phyloP scores from a whole-genome alignment of 2,888 invertebrate genomes.

The Pycnomerus fuliginosus region DNA sequence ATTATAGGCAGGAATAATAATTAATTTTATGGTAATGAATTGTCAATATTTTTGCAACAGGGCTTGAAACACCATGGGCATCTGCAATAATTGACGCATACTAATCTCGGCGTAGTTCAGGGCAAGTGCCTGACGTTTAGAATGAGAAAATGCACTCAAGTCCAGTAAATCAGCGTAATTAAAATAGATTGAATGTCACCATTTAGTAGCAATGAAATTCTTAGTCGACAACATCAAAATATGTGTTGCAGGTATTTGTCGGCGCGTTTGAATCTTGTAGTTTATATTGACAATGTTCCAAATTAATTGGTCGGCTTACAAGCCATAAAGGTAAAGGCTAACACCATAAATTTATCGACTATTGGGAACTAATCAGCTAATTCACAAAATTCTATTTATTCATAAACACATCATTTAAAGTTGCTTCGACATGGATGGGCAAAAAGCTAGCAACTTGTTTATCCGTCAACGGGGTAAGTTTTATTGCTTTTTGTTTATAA shows the following conservation, averaged over 20 bases:
- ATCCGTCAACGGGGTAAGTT: not conserved
- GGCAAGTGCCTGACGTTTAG: too few species aligned
- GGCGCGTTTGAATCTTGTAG: slow-evolving; percentile 29
- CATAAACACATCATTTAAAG: slow-evolving; percentile 24
- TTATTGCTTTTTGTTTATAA: slow-evolving; percentile 5
- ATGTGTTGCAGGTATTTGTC: slow-evolving; percentile 28
- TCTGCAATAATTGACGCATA: too few species aligned
- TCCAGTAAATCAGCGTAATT: slow-evolving; percentile 26
- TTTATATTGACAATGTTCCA: slow-evolving; percentile 32
- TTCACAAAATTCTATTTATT: slow-evolving; percentile 18
- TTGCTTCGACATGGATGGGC: slow-evolving; percentile 11
- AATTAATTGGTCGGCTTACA: slow-evolving; percentile 31
- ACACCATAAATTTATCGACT: slow-evolving; percentile 27
- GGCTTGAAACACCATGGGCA: too few species aligned
- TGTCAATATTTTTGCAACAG: too few species aligned
- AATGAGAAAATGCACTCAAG: not conserved
- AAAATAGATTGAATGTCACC: slow-evolving; percentile 26
- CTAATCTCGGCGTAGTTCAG: too few species aligned
- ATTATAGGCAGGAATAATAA: too few species aligned
- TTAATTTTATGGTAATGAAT: too few species aligned
- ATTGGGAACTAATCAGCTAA: slow-evolving; percentile 22
- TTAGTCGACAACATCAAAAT: slow-evolving; percentile 28
- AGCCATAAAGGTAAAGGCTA: slow-evolving; percentile 24
- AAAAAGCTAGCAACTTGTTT: not conserved
- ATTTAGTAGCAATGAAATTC: slow-evolving; percentile 28